Evolutionary conservation across 2,888 invertebrate genomes (phyloP).

Genomic region (Scaptomyza polygonia): DNA sequence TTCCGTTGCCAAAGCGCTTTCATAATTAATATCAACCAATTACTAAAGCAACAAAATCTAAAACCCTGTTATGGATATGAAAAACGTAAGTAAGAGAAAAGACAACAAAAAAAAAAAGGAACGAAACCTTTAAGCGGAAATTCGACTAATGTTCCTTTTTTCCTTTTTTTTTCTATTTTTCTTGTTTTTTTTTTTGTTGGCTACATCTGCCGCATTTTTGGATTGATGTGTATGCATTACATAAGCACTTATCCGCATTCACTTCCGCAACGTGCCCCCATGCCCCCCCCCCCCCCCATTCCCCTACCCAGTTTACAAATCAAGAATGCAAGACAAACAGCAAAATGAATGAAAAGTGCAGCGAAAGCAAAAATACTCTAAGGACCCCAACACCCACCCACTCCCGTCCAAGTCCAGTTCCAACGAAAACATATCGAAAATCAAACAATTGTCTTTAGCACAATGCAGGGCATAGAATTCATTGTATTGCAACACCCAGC

Average conservation of each 20-base stretch:
- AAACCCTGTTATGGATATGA: slow-evolving; percentile 49
- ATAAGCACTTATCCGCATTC: slow-evolving; percentile 67
- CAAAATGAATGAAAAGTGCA: slow-evolving; percentile 69
- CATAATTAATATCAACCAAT: slow-evolving; percentile 77
- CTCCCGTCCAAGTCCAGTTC: slow-evolving; percentile 1
- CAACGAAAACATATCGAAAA: slow-evolving; percentile 73
- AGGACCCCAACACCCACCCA: background rate
- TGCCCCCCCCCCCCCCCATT: rapidly evolving
- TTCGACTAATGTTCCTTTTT: slow-evolving; percentile 17
- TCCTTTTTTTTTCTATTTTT: background rate
- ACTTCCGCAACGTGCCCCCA: slow-evolving; percentile 12
- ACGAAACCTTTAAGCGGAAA: slow-evolving; percentile 29
- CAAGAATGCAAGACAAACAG: slow-evolving; percentile 48
- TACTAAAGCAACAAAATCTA: slow-evolving; percentile 37
- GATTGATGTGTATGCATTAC: slow-evolving; percentile 73
- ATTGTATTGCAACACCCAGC: slow-evolving; percentile 57
- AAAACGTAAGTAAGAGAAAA: slow-evolving; percentile 8
- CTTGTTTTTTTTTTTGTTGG: background rate
- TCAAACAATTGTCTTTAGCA: slow-evolving; percentile 76
- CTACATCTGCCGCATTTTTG: slow-evolving; percentile 16
- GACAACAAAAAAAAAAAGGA: slow-evolving; percentile 20
- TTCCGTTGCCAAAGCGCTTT: slow-evolving; percentile 72
- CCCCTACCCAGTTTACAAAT: background rate
- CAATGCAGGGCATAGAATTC: slow-evolving; percentile 63
- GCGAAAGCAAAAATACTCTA: slow-evolving; percentile 48